Base-by-base conservation (phyloP, 2,797 vertebrate species). In the Schizothorax lantsangensis region DNA sequence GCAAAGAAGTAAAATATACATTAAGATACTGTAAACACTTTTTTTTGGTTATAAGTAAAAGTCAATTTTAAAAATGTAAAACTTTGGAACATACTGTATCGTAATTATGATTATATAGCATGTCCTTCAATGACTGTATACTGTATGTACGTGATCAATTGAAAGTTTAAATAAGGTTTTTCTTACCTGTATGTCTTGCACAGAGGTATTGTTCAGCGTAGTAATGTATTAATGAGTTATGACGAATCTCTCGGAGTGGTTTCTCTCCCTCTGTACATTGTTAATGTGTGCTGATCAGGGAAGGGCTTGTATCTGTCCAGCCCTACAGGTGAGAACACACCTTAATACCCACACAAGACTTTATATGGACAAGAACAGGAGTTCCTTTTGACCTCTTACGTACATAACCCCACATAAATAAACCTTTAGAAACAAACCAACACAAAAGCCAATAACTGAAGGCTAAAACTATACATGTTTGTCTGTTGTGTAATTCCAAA, bases 281-380 rank as follows among this genome's bases (percentile, higher is more conserved):
- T 40, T 57, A 66, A 33, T 86, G 77, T 85, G 84, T 89, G 84
- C 81, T 66, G 82, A 79, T 86, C 69, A 79, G 87, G 87, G 84
- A 52, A 77, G 73, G 83, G 88, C 88, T 86, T 88, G 89, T 90
- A 69, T 89, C 59, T 89, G 71, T 84, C 88, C 88, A 88, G 84
- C 86, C 84, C 84, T 82, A 84, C 89, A 91, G 89, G 84, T 89
- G 79, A 84, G 66, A 79, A 90, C 90, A 91, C 91, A 89, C 90
- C 89, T 90, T 57, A 73, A 79, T 74, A 86, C 71, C 47, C 57
- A 86, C 77, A 85, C 81, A 74, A 77, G 84, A 64, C 89, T 84
- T 87, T 88, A 87, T 89, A 89, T 81, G 83, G 85, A 81, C 64
- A 80, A 49, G 7, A 80, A n/a, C 52, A 54, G 47, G 54, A 74